These are phyloP conservation scores for Helicorthomorpha holstii DNA, from an alignment of 1,140 invertebrate genomes.

Conservation along the genomic window DNA sequence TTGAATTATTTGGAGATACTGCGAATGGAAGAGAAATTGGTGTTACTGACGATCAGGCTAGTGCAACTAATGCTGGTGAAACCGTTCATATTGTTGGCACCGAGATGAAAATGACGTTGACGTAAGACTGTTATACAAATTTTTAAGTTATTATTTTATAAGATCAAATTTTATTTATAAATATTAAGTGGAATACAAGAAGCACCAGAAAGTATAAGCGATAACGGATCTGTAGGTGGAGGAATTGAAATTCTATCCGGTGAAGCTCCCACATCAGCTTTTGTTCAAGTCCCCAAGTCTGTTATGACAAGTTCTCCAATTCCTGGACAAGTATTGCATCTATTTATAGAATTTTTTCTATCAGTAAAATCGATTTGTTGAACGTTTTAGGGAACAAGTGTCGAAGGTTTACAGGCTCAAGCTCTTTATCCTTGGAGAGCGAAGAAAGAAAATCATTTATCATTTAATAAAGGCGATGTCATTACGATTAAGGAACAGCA, in stretches of 20 bases:
- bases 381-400: slow-evolving; percentile 18
- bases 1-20: slow-evolving; percentile 38
- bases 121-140: slow-evolving; percentile 18
- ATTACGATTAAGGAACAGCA: slow-evolving; percentile 46
- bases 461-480: slow-evolving; percentile 47
- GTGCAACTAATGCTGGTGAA: slow-evolving; percentile 8
- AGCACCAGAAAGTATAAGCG: slow-evolving; percentile 45
- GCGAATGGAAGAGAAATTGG: slow-evolving; percentile 24
- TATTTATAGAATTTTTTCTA: not conserved
- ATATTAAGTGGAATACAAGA: slow-evolving; percentile 44
- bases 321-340: slow-evolving; percentile 15
- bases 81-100: slow-evolving; percentile 17
- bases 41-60: slow-evolving; percentile 3
- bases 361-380: not conserved
- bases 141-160: not conserved
- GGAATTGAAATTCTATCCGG: slow-evolving; percentile 12
- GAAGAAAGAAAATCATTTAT: slow-evolving; percentile 43
- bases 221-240: slow-evolving; percentile 24
- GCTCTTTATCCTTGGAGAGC: slow-evolving; percentile 47
- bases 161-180: not conserved
- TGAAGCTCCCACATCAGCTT: slow-evolving; percentile 13
- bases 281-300: slow-evolving; percentile 12
- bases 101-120: slow-evolving; percentile 25
- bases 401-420: slow-evolving; percentile 29
- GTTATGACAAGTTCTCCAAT: slow-evolving; percentile 13